phyloP scores from a whole-genome alignment of 2,888 invertebrate species.

The Ectropis crepuscularia region DNA sequence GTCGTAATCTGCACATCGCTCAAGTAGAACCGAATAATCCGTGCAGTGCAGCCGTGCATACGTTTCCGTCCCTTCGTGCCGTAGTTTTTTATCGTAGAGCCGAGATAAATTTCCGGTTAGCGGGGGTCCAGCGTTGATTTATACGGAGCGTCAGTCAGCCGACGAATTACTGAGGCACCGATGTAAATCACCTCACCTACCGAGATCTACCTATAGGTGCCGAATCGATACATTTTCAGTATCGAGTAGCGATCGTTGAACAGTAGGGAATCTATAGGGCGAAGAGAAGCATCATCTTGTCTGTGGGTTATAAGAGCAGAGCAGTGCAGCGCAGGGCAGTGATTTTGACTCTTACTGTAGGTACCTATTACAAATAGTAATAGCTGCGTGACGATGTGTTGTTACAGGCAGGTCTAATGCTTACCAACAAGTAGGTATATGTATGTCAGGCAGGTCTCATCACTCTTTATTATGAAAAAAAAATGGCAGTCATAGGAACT shows the following conservation, averaged over 20 bases:
- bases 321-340: no score
- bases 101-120: constrained; percentile 82
- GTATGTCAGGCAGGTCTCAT: no score
- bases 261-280: not conserved
- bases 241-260: not conserved
- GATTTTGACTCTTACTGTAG: no score
- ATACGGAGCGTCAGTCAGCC: constrained; percentile 78
- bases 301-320: no score
- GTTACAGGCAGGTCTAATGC: no score
- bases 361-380: no score
- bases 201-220: constrained; percentile 29
- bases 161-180: constrained; percentile 76
- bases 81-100: constrained; percentile 71
- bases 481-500: no score
- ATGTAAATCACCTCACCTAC: constrained; percentile 79
- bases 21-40: constrained; percentile 44
- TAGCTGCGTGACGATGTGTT: no score
- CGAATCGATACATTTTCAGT: constrained; percentile 62
- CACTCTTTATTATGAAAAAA: no score
- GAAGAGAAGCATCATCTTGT: no score
- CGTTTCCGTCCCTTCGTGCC: constrained; percentile 52
- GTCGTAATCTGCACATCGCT: constrained; percentile 36
- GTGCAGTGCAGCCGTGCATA: constrained; percentile 51
- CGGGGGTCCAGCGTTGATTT: constrained; percentile 82
- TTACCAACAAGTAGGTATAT: no score